phyloP scores from a whole-genome alignment of 2,797 vertebrate genomes.

The Macropodus opercularis region DNA sequence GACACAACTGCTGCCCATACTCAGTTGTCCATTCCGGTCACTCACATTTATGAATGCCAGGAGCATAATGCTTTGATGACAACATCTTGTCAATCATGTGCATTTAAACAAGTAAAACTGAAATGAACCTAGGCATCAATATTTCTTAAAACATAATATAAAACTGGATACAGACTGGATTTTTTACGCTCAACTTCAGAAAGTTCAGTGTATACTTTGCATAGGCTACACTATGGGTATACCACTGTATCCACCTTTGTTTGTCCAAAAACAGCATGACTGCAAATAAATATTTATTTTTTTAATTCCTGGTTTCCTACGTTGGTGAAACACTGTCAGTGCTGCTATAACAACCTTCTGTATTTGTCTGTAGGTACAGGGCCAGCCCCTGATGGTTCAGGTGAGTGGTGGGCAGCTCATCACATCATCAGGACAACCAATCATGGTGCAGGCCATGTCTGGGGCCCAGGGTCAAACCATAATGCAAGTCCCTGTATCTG shows the following conservation, averaged over 20 bases:
- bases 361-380: conserved; percentile 86
- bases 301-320: background rate
- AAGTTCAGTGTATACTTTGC: background rate
- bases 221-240: background rate
- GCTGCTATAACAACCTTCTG: conserved; percentile 32
- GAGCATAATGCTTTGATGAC: background rate
- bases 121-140: background rate
- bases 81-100: background rate
- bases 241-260: background rate
- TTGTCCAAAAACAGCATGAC: conserved; percentile 12
- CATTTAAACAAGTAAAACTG: conserved; percentile 1
- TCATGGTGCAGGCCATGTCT: conserved; percentile 98
- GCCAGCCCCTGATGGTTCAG: conserved; percentile 98
- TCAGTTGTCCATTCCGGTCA: conserved; percentile 11
- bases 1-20: background rate
- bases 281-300: conserved; percentile 7
- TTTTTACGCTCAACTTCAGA: background rate
- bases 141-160: conserved; percentile 11
- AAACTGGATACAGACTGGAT: conserved; percentile 13
- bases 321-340: background rate
- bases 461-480: conserved; percentile 97
- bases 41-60: conserved; percentile 15
- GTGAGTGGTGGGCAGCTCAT: conserved; percentile 98
- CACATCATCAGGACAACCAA: conserved; percentile 98
- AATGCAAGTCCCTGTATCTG: conserved; percentile 98